A percentile compares a stretch with the other conserved stretches of the same genome.
phyloP scores from a whole-genome alignment of 1,140 invertebrate species.

The Drosophila truncata region DNA sequence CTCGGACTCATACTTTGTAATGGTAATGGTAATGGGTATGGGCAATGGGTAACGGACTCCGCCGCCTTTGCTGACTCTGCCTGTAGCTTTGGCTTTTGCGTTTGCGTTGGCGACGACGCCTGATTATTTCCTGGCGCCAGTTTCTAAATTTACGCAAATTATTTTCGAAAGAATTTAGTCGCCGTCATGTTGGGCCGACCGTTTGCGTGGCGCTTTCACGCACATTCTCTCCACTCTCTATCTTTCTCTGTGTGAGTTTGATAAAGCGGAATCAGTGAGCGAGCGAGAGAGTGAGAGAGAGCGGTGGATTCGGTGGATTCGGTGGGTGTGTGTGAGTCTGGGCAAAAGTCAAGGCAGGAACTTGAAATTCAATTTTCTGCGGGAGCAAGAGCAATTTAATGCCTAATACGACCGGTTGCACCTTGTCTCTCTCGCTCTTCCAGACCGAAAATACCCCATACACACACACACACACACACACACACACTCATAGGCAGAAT shows the following conservation, averaged over 20 bases:
- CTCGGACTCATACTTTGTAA: conserved; percentile 19
- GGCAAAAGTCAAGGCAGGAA: conserved; percentile 53
- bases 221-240: conserved; percentile 47
- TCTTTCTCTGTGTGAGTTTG: conserved; percentile 11
- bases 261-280: conserved; percentile 42
- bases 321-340: conserved; percentile 30
- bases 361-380: conserved; percentile 48
- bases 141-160: conserved; percentile 83
- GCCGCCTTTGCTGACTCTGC: conserved; percentile 36
- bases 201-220: conserved; percentile 63
- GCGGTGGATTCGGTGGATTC: conserved; percentile 7
- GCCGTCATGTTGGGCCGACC: conserved; percentile 70
- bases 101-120: conserved; percentile 81
- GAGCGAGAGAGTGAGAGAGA: conserved; percentile 23
- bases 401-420: conserved; percentile 49
- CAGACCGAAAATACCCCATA: conserved; percentile 20
- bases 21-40: conserved; percentile 47
- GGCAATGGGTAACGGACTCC: conserved; percentile 52
- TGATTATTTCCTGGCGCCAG: conserved; percentile 85
- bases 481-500: no score
- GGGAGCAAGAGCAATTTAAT: conserved; percentile 44
- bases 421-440: conserved; percentile 35
- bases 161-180: conserved; percentile 82
- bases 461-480: conserved; percentile 8
- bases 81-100: conserved; percentile 45